phyloP scores from a whole-genome alignment of 2,797 vertebrate genomes.

The Stomatorhinus walkeri region DNA sequence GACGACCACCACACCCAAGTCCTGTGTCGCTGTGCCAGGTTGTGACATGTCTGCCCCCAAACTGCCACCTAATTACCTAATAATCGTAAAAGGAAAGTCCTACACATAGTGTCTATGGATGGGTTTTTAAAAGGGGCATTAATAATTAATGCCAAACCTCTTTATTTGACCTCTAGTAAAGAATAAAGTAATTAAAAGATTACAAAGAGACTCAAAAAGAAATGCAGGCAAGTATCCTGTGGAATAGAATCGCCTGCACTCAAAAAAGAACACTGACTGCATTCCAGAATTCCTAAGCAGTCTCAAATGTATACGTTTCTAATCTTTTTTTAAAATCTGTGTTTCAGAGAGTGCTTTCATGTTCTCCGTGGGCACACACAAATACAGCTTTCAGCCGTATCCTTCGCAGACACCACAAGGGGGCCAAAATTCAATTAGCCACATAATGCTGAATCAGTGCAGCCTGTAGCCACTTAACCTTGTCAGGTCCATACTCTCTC shows the following conservation, averaged over 20 bases:
- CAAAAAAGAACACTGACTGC: background rate
- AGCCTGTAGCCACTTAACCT: background rate
- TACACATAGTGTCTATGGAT: background rate
- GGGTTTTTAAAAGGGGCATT: background rate
- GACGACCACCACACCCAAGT: background rate
- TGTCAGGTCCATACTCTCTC: background rate
- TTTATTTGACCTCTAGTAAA: background rate
- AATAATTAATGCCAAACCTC: background rate
- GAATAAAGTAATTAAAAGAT: background rate
- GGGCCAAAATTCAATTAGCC: slow-evolving; percentile 18
- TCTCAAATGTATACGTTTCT: background rate
- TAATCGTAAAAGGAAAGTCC: background rate
- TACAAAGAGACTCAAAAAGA: background rate
- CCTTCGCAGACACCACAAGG: background rate
- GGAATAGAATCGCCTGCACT: background rate
- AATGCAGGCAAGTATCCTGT: background rate
- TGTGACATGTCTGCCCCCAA: background rate
- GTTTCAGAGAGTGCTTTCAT: background rate
- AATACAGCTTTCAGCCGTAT: slow-evolving; percentile 3
- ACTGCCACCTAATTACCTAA: slow-evolving; percentile 43
- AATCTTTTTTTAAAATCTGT: background rate
- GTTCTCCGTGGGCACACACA: slow-evolving; percentile 6
- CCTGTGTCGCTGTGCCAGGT: background rate
- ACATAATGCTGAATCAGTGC: slow-evolving; percentile 15
- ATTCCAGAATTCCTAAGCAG: background rate